Percentiles rank a stretch among this genome's conserved stretches.
These are phyloP conservation scores for Brachionus asplanchnoidis DNA, from an alignment of 1,140 invertebrate species.

Conservation along the genomic window DNA sequence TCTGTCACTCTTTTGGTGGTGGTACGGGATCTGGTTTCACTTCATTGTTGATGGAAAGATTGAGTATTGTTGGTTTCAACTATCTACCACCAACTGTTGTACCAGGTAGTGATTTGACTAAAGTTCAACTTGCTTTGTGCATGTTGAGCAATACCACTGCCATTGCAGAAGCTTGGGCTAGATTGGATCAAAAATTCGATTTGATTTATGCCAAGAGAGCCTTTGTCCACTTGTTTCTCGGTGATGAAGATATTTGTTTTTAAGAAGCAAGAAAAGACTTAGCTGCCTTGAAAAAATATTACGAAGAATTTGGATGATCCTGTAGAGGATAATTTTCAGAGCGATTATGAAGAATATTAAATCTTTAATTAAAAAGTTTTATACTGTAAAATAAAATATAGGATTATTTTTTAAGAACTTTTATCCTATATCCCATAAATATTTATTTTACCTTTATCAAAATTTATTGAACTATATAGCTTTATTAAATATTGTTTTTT, in stretches of 20 bases:
- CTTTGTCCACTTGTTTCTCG: slow-evolving; percentile 50
- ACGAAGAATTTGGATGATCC: slow-evolving; percentile 57
- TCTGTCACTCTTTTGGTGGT: slow-evolving; percentile 60
- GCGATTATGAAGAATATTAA: slow-evolving; percentile 41
- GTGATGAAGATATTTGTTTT: slow-evolving; percentile 59
- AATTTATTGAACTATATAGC: too few relatives aligned
- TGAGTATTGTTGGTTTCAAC: too few relatives aligned
- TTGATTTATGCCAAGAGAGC: slow-evolving; percentile 44
- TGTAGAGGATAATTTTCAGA: slow-evolving; percentile 25
- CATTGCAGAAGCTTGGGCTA: slow-evolving; percentile 71
- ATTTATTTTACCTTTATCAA: too few relatives aligned
- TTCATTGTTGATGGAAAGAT: slow-evolving; percentile 77
- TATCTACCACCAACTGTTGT: too few relatives aligned
- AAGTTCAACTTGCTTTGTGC: slow-evolving; percentile 64
- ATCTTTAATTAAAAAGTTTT: neutral
- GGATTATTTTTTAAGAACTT: too few relatives aligned
- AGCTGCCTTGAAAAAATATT: slow-evolving; percentile 46
- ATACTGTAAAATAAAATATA: too few relatives aligned
- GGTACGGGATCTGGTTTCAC: slow-evolving; percentile 84
- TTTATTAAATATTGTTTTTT: too few relatives aligned
- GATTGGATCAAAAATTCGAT: too few relatives aligned
- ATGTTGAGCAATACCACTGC: slow-evolving; percentile 77
- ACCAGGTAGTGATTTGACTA: too few relatives aligned
- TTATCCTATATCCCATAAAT: too few relatives aligned
- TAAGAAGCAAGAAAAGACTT: slow-evolving; percentile 48